Percentiles rank a stretch among this genome's conserved stretches.
phyloP scores from a whole-genome alignment of 2,888 invertebrate genomes.

The Cephus nigrinus region DNA sequence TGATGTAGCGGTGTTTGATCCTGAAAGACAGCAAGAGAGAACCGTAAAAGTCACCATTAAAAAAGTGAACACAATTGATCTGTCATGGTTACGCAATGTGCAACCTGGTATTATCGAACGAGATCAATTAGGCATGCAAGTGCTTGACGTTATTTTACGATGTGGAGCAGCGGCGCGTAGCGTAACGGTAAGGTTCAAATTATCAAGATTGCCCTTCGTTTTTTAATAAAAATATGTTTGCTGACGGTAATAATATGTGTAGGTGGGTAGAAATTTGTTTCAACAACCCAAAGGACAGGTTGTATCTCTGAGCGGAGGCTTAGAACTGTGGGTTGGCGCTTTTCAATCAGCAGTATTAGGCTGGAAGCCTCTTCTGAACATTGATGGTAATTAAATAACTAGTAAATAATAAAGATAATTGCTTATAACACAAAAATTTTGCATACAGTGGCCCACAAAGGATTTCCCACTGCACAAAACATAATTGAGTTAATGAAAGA shows the following conservation, averaged over 20 bases:
- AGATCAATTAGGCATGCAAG: slow-evolving; percentile 77
- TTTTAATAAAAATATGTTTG: slow-evolving; percentile 11
- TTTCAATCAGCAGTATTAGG: slow-evolving; percentile 94
- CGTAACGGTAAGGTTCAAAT: slow-evolving; percentile 32
- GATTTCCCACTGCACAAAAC: slow-evolving; percentile 73
- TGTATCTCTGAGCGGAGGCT: slow-evolving; percentile 78
- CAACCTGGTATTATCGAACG: slow-evolving; percentile 74
- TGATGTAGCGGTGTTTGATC: slow-evolving; percentile 60
- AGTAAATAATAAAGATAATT: background rate
- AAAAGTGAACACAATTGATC: slow-evolving; percentile 70
- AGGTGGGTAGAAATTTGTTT: slow-evolving; percentile 86
- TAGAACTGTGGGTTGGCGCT: slow-evolving; percentile 93
- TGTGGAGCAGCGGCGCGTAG: slow-evolving; percentile 69
- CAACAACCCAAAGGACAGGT: slow-evolving; percentile 67
- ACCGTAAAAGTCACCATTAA: slow-evolving; percentile 69
- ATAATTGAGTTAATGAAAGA: slow-evolving; percentile 67
- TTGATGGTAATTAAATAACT: slow-evolving; percentile 76
- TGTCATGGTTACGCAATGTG: slow-evolving; percentile 66
- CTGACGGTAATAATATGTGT: slow-evolving; percentile 27
- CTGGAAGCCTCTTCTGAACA: slow-evolving; percentile 84
- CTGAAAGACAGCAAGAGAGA: slow-evolving; percentile 45
- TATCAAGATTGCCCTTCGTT: background rate
- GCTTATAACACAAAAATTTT: slow-evolving; percentile 7
- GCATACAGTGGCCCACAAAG: slow-evolving; percentile 79
- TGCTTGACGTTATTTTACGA: slow-evolving; percentile 86